These are phyloP conservation scores for Trematomus bernacchii DNA, from an alignment of 2,797 vertebrate genomes.

Conservation along the genomic window DNA sequence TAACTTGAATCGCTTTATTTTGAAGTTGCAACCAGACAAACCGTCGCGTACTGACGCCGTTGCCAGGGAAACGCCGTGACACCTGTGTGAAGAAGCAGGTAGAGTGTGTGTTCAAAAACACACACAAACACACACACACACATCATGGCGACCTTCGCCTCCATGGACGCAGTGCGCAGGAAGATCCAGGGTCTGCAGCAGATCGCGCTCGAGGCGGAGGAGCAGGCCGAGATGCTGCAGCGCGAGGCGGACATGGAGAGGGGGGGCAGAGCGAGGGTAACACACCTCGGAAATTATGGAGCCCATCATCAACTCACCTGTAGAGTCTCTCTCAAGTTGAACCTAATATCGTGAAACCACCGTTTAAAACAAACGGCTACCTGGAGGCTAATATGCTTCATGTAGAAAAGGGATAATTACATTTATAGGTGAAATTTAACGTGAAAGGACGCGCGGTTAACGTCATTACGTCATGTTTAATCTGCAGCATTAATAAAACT, in stretches of 20 bases:
- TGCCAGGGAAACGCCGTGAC: slow-evolving; percentile 48
- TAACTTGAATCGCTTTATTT: slow-evolving; percentile 23
- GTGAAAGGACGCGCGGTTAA: no score
- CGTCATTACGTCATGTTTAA: no score
- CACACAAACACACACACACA: no score
- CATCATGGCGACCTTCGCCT: slow-evolving; percentile 81
- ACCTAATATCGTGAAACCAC: no score
- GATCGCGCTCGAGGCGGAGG: slow-evolving; percentile 87
- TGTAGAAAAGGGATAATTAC: no score
- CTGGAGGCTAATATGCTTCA: no score
- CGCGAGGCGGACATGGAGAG: slow-evolving; percentile 85
- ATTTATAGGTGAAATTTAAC: no score
- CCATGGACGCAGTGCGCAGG: slow-evolving; percentile 88
- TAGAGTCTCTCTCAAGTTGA: no score
- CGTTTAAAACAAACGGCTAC: no score
- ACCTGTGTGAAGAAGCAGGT: neutral
- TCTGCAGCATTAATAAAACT: no score
- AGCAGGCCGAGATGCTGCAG: slow-evolving; percentile 85
- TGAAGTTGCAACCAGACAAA: slow-evolving; percentile 34
- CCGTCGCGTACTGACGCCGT: slow-evolving; percentile 2
- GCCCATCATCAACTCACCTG: no score
- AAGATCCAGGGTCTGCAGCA: slow-evolving; percentile 91
- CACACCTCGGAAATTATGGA: neutral
- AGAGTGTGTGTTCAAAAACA: neutral
- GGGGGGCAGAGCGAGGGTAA: slow-evolving; percentile 84